phyloP scores from a whole-genome alignment of 2,888 invertebrate genomes.

The Aporophyla lueneburgensis region DNA sequence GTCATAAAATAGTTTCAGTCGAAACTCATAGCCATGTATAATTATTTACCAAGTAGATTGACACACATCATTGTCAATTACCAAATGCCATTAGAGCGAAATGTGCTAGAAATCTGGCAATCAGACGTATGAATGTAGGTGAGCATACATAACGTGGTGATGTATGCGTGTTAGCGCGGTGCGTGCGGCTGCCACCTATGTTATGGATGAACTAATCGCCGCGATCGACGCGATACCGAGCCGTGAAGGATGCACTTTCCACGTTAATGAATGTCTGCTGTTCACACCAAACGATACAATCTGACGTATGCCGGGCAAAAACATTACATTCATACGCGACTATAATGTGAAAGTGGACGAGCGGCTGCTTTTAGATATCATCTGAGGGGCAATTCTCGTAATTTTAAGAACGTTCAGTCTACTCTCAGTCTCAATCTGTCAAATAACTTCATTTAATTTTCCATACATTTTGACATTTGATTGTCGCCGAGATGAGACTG shows the following conservation, averaged over 20 bases:
- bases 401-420: no score
- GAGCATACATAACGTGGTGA: slow-evolving; percentile 2
- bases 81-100: slow-evolving; percentile 45
- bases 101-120: slow-evolving; percentile 54
- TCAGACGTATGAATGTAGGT: slow-evolving; percentile 21
- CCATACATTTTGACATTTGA: no score
- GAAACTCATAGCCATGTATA: slow-evolving; percentile 56
- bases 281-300: slow-evolving; percentile 37
- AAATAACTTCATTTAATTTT: no score
- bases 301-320: slow-evolving; percentile 36
- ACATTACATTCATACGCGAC: slow-evolving; percentile 14
- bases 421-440: no score
- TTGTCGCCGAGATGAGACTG: no score
- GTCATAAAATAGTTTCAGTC: slow-evolving; percentile 40
- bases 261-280: slow-evolving; percentile 47
- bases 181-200: slow-evolving; percentile 51
- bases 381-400: no score
- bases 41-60: slow-evolving; percentile 50
- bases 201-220: slow-evolving; percentile 24
- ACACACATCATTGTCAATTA: slow-evolving; percentile 56
- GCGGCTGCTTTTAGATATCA: slow-evolving; percentile 18
- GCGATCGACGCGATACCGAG: slow-evolving; percentile 23
- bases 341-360: slow-evolving; percentile 30
- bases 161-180: slow-evolving; percentile 36
- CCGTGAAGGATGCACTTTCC: slow-evolving; percentile 59